Percentiles rank a stretch among this genome's conserved stretches.
Evolutionary conservation across 2,888 invertebrate species (phyloP).

Genomic region (Brenthis ino): DNA sequence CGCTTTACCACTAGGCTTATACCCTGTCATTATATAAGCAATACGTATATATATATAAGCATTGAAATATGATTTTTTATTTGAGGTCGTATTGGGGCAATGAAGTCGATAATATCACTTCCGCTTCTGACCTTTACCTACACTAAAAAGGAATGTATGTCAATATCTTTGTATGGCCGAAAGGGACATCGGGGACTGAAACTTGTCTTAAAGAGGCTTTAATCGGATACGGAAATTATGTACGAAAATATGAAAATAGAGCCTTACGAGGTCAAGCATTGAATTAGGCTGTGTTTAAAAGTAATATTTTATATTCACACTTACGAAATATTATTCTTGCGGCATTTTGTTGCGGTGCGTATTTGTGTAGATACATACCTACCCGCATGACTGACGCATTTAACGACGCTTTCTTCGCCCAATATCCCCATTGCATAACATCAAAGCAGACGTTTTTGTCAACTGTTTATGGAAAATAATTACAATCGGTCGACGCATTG

Average conservation of each 20-base stretch:
- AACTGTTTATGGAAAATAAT: constrained; percentile 28
- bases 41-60: background rate
- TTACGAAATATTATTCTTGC: constrained; percentile 32
- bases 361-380: constrained; percentile 26
- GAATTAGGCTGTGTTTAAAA: background rate
- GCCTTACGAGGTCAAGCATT: background rate
- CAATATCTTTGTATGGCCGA: constrained; percentile 34
- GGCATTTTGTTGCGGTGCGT: constrained; percentile 32
- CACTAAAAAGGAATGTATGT: constrained; percentile 39
- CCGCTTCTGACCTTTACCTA: constrained; percentile 43
- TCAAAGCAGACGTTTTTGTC: constrained; percentile 15
- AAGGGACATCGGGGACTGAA: constrained; percentile 12
- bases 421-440: constrained; percentile 52
- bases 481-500: background rate
- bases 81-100: constrained; percentile 31
- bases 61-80: constrained; percentile 22
- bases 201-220: constrained; percentile 27
- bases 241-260: background rate
- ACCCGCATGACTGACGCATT: constrained; percentile 45
- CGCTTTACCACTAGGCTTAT: too few species aligned
- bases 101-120: constrained; percentile 37
- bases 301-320: constrained; percentile 26
- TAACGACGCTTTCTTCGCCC: constrained; percentile 53
- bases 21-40: too few species aligned
- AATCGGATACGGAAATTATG: constrained; percentile 30